phyloP scores from a whole-genome alignment of 2,113 vertebrate species.

The Solea solea region DNA sequence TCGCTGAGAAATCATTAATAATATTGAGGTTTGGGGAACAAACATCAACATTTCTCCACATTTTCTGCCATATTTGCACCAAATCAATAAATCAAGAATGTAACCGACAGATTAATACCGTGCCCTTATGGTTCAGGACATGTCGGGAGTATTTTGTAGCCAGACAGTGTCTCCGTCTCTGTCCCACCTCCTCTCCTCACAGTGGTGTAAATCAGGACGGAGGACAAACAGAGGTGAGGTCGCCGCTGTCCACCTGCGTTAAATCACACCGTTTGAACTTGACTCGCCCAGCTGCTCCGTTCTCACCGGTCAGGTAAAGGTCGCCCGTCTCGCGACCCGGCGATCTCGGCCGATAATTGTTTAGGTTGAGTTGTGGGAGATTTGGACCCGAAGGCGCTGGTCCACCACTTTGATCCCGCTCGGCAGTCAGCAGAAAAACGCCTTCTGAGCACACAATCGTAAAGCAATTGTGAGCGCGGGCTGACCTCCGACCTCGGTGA shows the following conservation, averaged over 20 bases:
- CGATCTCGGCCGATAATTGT: no score
- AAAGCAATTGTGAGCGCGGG: constrained; percentile 50
- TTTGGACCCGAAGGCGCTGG: constrained; percentile 4
- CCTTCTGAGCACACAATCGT: constrained; percentile 56
- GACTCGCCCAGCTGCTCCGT: background rate
- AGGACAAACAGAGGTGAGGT: constrained; percentile 32
- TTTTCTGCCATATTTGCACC: no score
- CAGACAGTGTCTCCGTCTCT: background rate
- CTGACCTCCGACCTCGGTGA: constrained; percentile 47
- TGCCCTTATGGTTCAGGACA: no score
- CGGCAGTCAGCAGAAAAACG: constrained; percentile 31
- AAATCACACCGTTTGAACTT: constrained; percentile 1
- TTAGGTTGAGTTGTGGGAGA: no score
- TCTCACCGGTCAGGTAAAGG: background rate
- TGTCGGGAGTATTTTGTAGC: no score
- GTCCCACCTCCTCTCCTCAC: constrained; percentile 18
- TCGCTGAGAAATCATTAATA: no score
- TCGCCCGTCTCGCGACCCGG: background rate
- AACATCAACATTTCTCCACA: no score
- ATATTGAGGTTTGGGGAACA: no score
- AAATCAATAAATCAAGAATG: no score
- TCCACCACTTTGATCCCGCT: constrained; percentile 25
- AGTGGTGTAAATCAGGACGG: background rate
- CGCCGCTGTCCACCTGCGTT: constrained; percentile 10
- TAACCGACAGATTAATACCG: no score